phyloP scores from a whole-genome alignment of 2,113 vertebrate species.

The Psittacula cyanocephala region DNA sequence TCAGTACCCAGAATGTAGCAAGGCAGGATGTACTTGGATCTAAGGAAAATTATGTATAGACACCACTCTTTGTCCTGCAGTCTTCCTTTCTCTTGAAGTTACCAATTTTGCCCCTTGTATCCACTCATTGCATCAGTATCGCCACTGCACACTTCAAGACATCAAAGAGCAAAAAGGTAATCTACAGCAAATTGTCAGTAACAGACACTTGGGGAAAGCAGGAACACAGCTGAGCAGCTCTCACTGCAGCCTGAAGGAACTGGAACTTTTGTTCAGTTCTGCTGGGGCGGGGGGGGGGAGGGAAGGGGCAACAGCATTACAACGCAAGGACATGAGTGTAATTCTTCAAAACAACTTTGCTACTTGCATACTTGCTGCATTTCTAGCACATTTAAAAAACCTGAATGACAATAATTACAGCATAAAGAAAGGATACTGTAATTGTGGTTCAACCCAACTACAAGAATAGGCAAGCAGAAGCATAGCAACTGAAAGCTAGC shows the following conservation, averaged over 20 bases:
- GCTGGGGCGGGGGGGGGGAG: background rate
- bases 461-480: background rate
- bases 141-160: background rate
- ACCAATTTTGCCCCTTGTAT: background rate
- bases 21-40: background rate
- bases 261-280: background rate
- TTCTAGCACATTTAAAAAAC: background rate
- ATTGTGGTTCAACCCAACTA: background rate
- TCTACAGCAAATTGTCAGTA: background rate
- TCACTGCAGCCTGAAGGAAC: background rate
- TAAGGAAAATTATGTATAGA: background rate
- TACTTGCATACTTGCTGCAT: background rate
- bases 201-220: background rate
- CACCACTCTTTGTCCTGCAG: background rate
- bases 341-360: background rate
- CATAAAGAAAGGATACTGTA: background rate
- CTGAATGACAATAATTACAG: background rate
- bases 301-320: background rate
- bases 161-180: background rate
- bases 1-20: background rate
- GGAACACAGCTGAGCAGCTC: background rate
- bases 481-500: background rate
- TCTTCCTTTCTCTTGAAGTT: background rate
- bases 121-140: background rate
- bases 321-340: background rate